A percentile compares a stretch with the other conserved stretches of the same genome.
Conservation (phyloP, 2,888 invertebrate species). For the Linyphia triangularis region DNA sequence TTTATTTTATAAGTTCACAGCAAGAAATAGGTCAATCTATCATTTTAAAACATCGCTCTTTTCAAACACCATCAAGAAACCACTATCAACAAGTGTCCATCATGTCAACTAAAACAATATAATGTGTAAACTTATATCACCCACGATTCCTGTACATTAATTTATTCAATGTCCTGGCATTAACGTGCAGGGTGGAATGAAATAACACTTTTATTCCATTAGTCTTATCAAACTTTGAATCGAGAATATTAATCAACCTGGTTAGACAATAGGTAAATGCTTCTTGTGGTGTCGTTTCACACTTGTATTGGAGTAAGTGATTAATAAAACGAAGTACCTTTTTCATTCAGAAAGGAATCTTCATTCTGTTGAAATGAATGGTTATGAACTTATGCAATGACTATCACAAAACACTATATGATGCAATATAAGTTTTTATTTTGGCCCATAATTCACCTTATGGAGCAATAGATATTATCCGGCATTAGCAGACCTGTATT, state of each 20-base stretch:
- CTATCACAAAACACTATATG: no score
- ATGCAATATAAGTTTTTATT: no score
- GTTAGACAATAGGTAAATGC: not conserved
- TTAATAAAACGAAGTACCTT: not conserved
- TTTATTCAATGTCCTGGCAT: not conserved
- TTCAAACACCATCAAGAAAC: not conserved
- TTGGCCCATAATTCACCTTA: no score
- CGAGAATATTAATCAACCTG: not conserved
- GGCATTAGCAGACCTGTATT: no score
- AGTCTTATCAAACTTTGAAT: not conserved
- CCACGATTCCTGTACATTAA: not conserved
- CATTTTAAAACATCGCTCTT: no score
- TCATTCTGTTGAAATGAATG: no score
- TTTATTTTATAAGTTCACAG: no score
- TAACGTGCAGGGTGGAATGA: not conserved
- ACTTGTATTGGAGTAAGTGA: not conserved
- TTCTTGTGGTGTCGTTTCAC: not conserved
- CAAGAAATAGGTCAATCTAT: no score
- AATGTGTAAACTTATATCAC: not conserved
- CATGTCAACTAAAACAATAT: not conserved
- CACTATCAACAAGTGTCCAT: not conserved
- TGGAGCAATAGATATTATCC: no score
- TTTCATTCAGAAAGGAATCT: not conserved
- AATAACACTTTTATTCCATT: not conserved
- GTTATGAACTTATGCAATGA: no score